Base-by-base conservation (phyloP, 2,113 vertebrate genomes). In the Scomber japonicus region DNA sequence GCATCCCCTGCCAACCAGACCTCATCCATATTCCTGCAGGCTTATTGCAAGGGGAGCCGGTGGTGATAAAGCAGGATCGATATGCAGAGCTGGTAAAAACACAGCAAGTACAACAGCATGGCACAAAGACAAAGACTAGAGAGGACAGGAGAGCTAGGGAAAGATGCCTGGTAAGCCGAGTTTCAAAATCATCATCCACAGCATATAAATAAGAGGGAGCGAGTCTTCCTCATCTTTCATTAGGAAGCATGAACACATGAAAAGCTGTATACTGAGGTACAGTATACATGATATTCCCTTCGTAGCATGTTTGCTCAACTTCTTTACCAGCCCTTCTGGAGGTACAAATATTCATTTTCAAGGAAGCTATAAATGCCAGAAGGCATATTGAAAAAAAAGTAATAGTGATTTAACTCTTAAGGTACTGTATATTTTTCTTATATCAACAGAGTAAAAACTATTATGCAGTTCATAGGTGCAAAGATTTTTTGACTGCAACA, bases 31-130 rank as follows among this genome's bases (percentile, higher is more conserved):
- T 93, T 93, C 92, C 87, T 88, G 76, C 80, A 71, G 89, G 91
- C 88, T 93, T 83, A 92, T 84, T 91, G 88, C 85, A 78, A 71
- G 48, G 88, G 83, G 81, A 87, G 79, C 69, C 60, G 59, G 70
- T 78, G 89, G 84, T 81, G 87, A 93, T 93, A 92, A 93, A 94
- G 86, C 88, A 71, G 88, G 89, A 93, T 93, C 90, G 83, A 94
- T 94, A 92, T 93, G 88, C 89, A 91, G 89, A 92, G 90, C 88
- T 91, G 86, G 89, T 88, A 83, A 91, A 94, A 92, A 91, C 90
- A 88, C 88, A 87, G 87, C 80, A 16, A 92, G 90, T 75, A 88
- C 88, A 91, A 88, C 88, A 88, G 88, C 83, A 79, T 83, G 86
- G 80, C 81, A 89, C 83, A 87, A 87, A 92, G 72, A 81, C 61